Base-by-base conservation (phyloP, 2,113 vertebrate genomes). In the Gnathonemus longibarbis region DNA sequence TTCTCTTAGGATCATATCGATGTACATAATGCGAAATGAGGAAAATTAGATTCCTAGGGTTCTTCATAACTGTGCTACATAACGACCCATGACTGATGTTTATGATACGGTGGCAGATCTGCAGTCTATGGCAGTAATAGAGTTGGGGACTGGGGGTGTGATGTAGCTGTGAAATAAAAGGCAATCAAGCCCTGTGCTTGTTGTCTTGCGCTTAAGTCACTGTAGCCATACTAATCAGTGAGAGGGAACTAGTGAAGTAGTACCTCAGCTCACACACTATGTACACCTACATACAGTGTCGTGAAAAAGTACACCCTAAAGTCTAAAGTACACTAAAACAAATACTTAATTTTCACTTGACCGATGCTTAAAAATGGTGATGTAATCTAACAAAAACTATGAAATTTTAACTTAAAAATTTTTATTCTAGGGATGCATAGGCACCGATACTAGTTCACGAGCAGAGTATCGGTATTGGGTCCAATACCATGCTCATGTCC, bases 171-270 rank as follows among this genome's bases (percentile, higher is more conserved):
- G 92, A 94, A 95, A 95, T 95, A 94, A 96, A 95, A 95, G 93
- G 93, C 95, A 96, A 95, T 96, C 94, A 95, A 53, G 94, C 94
- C 94, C 94, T 95, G 93, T 92, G 92, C 95, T 93, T 95, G 93
- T 93, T 92, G 94, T 93, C 93, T 94, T 95, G 94, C 91, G 92
- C 94, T 93, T 94, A 94, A 95, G 93, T 94, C 95, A 93, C 94
- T 91, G 94, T 93, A 95, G 94, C 95, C 95, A 95, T 95, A 93
- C 95, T 96, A 96, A 96, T 96, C 95, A 95, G 95, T 93, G 91
- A 93, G 91, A 92, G 93, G 91, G 89, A 92, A 90, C 31, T 52
- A 93, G 92, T 92, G 91, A 88, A 48, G 45, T 46, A 50, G 88
- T 45, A 17, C 31, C 17, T 46, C 3, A 42, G 39, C 39, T 46